These are phyloP conservation scores for Microctenopoma steveboyesi DNA, from an alignment of 2,797 vertebrate genomes.

Conservation along the genomic window DNA sequence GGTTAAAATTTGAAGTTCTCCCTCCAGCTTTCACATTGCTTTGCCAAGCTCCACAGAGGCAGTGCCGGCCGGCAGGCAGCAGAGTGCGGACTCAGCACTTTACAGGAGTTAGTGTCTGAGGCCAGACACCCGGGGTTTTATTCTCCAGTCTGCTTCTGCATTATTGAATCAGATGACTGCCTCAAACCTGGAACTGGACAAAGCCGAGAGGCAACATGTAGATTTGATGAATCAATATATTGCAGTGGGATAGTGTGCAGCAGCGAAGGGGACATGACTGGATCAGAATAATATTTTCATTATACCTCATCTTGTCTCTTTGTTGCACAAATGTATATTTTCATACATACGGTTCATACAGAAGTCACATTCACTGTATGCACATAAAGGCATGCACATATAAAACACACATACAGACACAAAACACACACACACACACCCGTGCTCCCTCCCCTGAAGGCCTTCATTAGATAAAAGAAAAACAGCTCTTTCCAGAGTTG, in stretches of 20 bases:
- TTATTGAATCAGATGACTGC: constrained; percentile 66
- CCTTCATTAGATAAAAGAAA: constrained; percentile 86
- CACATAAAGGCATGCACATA: constrained; percentile 19
- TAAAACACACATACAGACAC: constrained; percentile 21
- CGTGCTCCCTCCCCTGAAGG: constrained; percentile 66
- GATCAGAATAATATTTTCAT: constrained; percentile 33
- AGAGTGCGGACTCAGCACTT: constrained; percentile 77
- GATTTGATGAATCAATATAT: constrained; percentile 73
- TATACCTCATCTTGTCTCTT: constrained; percentile 29
- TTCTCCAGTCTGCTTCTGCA: constrained; percentile 67
- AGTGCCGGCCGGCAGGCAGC: constrained; percentile 37
- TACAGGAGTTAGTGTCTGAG: constrained; percentile 62
- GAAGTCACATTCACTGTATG: constrained; percentile 5
- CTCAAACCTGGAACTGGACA: constrained; percentile 65
- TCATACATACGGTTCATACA: constrained; percentile 23
- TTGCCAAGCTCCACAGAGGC: constrained; percentile 57
- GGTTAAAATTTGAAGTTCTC: constrained; percentile 36
- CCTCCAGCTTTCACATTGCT: constrained; percentile 34
- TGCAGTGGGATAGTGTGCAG: constrained; percentile 27
- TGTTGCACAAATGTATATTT: constrained; percentile 16
- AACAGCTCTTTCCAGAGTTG: constrained; percentile 80
- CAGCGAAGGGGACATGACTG: constrained; percentile 23
- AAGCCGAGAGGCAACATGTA: constrained; percentile 62
- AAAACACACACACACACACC: constrained; percentile 27
- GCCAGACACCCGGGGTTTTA: constrained; percentile 54